Evolutionary conservation across 2,113 vertebrate species (phyloP).

Genomic region (Tragelaphus scriptus): DNA sequence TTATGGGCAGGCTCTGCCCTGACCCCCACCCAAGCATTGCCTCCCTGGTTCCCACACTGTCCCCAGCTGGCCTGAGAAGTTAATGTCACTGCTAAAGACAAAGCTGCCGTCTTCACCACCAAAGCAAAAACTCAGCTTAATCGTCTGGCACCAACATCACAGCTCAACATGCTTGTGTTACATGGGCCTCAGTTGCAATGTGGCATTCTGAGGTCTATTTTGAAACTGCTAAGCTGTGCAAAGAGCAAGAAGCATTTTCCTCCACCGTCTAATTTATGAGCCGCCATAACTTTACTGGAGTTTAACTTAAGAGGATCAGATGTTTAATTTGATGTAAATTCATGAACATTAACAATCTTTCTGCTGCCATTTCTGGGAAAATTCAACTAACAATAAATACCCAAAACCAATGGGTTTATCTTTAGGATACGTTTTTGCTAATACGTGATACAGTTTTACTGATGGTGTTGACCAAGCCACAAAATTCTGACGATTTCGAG

Average conservation of each 20-base stretch:
- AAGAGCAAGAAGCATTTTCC: conserved; percentile 37
- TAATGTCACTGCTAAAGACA: background rate
- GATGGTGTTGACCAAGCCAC: background rate
- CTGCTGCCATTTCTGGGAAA: conserved; percentile 69
- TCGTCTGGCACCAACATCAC: background rate
- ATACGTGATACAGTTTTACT: background rate
- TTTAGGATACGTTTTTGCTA: conserved; percentile 59
- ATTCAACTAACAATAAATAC: conserved; percentile 81
- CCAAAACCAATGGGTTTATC: conserved; percentile 71
- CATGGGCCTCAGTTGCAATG: rapidly evolving
- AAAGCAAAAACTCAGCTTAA: background rate
- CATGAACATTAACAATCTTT: conserved; percentile 67
- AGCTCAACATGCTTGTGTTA: background rate
- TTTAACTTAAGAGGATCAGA: conserved; percentile 73
- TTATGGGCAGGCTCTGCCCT: rapidly evolving
- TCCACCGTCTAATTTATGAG: conserved; percentile 59
- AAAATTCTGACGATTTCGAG: background rate
- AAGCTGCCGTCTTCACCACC: background rate
- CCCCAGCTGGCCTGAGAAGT: background rate
- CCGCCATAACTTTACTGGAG: conserved; percentile 51
- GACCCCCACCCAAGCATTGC: background rate
- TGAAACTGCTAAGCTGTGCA: conserved; percentile 38
- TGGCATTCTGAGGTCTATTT: conserved; percentile 30
- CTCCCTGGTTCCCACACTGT: background rate
- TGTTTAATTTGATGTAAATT: conserved; percentile 79